A percentile compares a stretch with the other conserved stretches of the same genome.
Evolutionary conservation across 1,140 invertebrate species (phyloP).

Genomic region (Drosophila neocordata): DNA sequence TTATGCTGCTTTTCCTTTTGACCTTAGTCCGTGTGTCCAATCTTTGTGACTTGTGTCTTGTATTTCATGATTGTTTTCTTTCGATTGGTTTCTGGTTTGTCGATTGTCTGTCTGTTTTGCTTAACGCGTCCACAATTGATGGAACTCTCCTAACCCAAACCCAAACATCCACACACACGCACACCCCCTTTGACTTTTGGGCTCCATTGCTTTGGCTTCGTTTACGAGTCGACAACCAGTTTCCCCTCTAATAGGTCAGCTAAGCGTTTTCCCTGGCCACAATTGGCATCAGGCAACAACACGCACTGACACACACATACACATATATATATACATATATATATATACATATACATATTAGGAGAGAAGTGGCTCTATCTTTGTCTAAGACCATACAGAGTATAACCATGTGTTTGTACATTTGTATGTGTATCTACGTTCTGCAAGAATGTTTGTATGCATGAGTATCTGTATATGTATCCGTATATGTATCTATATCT

Average conservation of each 20-base stretch:
- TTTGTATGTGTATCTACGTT: not conserved
- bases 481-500: not conserved
- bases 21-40: constrained; percentile 59
- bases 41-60: constrained; percentile 37
- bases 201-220: constrained; percentile 42
- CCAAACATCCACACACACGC: not conserved
- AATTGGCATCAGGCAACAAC: constrained; percentile 42
- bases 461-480: not conserved
- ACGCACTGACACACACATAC: constrained; percentile 17
- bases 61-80: constrained; percentile 73
- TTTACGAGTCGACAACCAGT: constrained; percentile 47
- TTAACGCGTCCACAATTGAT: constrained; percentile 69
- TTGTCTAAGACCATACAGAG: constrained; percentile 5
- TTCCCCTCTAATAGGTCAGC: constrained; percentile 69
- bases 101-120: constrained; percentile 77
- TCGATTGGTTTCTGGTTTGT: constrained; percentile 63
- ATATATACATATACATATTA: constrained; percentile 5
- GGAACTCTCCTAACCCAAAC: not conserved
- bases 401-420: not conserved
- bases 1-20: constrained; percentile 30
- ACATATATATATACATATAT: not conserved
- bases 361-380: constrained; percentile 16
- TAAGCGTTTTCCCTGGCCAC: constrained; percentile 55
- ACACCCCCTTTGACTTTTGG: constrained; percentile 62
- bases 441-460: too few species aligned